Conservation (phyloP, 92 coral and sea anemone species). For the Siderastrea radians region DNA sequence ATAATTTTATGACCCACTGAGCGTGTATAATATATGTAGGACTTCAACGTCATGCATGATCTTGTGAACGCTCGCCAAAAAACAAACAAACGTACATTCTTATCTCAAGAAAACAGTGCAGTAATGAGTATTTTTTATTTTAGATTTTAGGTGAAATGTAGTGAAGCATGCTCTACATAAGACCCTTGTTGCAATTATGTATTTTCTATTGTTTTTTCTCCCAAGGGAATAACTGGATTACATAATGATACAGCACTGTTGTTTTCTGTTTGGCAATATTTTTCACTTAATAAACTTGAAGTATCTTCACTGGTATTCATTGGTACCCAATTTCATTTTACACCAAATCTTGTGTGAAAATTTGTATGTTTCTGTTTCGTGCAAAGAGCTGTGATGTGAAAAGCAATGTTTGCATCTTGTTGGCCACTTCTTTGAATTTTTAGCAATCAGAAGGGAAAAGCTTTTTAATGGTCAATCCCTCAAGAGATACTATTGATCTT, state of each 20-base stretch:
- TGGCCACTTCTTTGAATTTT: neutral
- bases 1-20: slow-evolving; percentile 18
- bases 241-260: slow-evolving; percentile 30
- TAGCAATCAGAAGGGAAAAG: neutral
- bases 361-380: neutral
- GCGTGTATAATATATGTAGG: neutral
- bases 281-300: slow-evolving; percentile 16
- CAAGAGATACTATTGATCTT: too few relatives aligned
- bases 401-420: neutral
- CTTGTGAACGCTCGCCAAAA: slow-evolving; percentile 7
- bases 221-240: slow-evolving; percentile 26
- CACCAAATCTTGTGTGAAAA: neutral
- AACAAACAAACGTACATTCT: neutral
- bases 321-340: too few relatives aligned
- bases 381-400: neutral
- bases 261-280: neutral
- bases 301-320: neutral
- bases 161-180: neutral
- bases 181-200: neutral
- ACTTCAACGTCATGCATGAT: slow-evolving; percentile 5
- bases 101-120: neutral
- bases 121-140: too few relatives aligned
- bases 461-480: too few relatives aligned
- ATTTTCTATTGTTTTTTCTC: slow-evolving; percentile 17
- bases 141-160: neutral